Conservation (phyloP, 1,140 invertebrate species). For the Drosophila lacertosa region DNA sequence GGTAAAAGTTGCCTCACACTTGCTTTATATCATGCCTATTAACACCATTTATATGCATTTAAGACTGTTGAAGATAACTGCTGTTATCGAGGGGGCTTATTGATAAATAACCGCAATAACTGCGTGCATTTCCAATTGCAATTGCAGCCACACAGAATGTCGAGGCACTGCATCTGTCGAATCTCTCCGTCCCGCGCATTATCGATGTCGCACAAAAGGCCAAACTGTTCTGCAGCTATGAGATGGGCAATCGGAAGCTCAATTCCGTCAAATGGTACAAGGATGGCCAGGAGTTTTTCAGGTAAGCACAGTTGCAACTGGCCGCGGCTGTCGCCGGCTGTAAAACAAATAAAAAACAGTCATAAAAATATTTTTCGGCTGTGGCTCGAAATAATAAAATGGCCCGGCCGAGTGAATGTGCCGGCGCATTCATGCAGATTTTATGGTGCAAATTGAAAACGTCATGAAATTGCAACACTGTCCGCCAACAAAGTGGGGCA, state of each 20-base stretch:
- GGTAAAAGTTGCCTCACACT: no score
- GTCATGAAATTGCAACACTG: conserved; percentile 77
- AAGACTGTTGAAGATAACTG: not conserved
- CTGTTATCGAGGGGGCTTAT: conserved; percentile 17
- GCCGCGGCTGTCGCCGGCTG: conserved; percentile 25
- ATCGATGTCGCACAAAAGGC: conserved; percentile 85
- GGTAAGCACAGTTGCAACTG: conserved; percentile 84
- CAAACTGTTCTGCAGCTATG: conserved; percentile 86
- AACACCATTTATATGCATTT: conserved; percentile 8
- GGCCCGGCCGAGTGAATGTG: conserved; percentile 45
- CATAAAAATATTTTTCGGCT: conserved; percentile 76
- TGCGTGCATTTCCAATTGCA: conserved; percentile 23
- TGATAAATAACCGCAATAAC: conserved; percentile 31
- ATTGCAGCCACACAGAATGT: conserved; percentile 64
- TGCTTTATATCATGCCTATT: not conserved
- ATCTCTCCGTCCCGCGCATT: conserved; percentile 84
- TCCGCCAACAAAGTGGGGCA: conserved; percentile 62
- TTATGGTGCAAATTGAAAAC: conserved; percentile 81
- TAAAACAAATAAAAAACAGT: conserved; percentile 66
- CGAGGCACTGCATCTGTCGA: conserved; percentile 74
- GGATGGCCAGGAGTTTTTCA: conserved; percentile 89
- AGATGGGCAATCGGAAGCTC: conserved; percentile 87
- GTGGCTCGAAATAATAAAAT: conserved; percentile 73
- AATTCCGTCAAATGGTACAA: conserved; percentile 94
- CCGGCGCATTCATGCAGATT: conserved; percentile 79